These are phyloP conservation scores for Clupea harengus DNA, from an alignment of 2,113 vertebrate species.

Conservation along the genomic window DNA sequence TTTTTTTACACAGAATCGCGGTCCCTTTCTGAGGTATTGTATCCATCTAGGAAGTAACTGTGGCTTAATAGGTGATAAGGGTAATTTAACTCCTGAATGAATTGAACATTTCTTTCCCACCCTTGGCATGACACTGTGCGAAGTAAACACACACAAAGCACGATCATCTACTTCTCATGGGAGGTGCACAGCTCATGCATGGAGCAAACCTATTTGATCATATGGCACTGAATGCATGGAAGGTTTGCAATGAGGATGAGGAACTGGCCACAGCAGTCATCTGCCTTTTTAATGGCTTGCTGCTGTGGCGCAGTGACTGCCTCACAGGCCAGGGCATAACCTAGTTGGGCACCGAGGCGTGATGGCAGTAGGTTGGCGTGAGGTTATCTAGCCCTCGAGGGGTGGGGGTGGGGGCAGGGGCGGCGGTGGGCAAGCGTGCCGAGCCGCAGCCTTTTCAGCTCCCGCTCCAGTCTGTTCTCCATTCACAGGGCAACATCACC, in stretches of 20 bases:
- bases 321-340: slow-evolving; percentile 47
- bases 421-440: neutral
- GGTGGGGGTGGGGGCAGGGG: neutral
- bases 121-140: neutral
- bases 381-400: neutral
- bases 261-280: neutral
- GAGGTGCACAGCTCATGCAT: neutral
- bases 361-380: slow-evolving; percentile 42
- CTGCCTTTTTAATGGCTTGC: slow-evolving; percentile 30
- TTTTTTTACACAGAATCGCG: neutral
- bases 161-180: neutral
- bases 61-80: neutral
- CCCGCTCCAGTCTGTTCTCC: neutral
- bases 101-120: neutral
- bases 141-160: neutral
- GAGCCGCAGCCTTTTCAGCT: neutral
- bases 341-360: slow-evolving; percentile 71
- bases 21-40: neutral
- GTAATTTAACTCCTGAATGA: neutral
- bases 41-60: neutral
- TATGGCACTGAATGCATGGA: neutral
- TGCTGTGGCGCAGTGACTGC: slow-evolving; percentile 10
- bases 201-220: neutral
- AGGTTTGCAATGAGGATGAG: slow-evolving; percentile 5
- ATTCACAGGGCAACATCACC: neutral